A percentile compares a stretch with the other conserved stretches of the same genome.
Conservation (phyloP, 2,797 vertebrate genomes). For the Nyctibius grandis region DNA sequence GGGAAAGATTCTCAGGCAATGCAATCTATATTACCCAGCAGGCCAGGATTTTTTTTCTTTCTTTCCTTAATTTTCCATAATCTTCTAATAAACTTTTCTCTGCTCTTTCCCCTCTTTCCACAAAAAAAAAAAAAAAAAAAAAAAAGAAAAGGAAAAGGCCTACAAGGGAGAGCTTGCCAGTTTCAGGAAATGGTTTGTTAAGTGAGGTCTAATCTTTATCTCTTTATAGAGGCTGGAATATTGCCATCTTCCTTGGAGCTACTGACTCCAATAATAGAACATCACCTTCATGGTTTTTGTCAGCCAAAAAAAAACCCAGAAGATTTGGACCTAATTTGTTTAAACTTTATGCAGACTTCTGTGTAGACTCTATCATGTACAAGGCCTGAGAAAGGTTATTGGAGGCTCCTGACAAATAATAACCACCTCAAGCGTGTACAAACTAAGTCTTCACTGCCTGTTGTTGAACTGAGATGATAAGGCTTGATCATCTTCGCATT, state of each 20-base stretch:
- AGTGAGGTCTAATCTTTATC: background rate
- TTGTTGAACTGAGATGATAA: background rate
- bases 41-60: background rate
- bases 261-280: background rate
- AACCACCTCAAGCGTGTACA: background rate
- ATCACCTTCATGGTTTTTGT: background rate
- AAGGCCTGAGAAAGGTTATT: background rate
- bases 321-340: background rate
- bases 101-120: background rate
- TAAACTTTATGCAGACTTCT: background rate
- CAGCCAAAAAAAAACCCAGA: background rate
- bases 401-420: background rate
- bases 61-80: background rate
- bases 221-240: background rate
- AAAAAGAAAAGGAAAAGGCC: rapidly evolving
- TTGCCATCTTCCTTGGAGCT: background rate
- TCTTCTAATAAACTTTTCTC: background rate
- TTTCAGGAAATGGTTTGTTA: background rate
- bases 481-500: background rate
- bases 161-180: background rate
- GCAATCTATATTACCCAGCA: background rate
- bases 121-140: too few relatives aligned
- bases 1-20: background rate
- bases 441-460: background rate
- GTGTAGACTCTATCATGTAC: background rate